Conservation (phyloP, 2,113 vertebrate genomes). For the Morone saxatilis region DNA sequence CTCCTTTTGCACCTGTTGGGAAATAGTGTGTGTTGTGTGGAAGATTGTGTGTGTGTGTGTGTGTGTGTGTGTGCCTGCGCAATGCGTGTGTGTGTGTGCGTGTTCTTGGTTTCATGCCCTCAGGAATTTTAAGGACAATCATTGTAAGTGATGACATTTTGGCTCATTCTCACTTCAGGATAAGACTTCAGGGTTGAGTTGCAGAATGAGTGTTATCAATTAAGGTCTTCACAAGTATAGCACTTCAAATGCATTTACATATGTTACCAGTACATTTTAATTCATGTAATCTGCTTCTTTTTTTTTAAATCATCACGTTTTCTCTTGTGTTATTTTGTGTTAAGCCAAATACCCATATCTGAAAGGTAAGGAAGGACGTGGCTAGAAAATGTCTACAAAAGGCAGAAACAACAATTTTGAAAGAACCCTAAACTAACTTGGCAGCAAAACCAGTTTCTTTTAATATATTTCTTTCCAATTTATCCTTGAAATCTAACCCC, state of each 20-base stretch:
- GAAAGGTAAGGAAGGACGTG: no score
- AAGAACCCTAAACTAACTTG: not conserved
- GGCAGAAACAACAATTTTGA: no score
- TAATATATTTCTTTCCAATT: not conserved
- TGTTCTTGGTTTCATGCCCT: constrained; percentile 56
- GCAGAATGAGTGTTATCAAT: not conserved
- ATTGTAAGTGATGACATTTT: constrained; percentile 39
- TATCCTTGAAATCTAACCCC: not conserved
- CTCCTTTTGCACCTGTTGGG: constrained; percentile 92
- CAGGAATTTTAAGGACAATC: constrained; percentile 48
- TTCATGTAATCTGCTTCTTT: not conserved
- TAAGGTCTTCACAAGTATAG: not conserved
- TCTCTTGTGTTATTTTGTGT: not conserved
- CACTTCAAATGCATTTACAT: not conserved
- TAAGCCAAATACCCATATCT: no score
- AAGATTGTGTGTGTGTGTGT: constrained; percentile 79
- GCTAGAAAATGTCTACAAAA: no score
- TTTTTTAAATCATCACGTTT: not conserved
- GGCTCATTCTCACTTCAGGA: constrained; percentile 29
- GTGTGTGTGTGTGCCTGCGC: constrained; percentile 76
- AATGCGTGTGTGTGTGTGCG: constrained; percentile 87
- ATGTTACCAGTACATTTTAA: not conserved
- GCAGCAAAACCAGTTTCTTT: not conserved
- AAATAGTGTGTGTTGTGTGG: constrained; percentile 66
- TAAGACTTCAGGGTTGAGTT: not conserved